Percentiles rank a stretch among this genome's conserved stretches.
Evolutionary conservation across 1,140 invertebrate genomes (phyloP).

Genomic region (Elysia chlorotica): DNA sequence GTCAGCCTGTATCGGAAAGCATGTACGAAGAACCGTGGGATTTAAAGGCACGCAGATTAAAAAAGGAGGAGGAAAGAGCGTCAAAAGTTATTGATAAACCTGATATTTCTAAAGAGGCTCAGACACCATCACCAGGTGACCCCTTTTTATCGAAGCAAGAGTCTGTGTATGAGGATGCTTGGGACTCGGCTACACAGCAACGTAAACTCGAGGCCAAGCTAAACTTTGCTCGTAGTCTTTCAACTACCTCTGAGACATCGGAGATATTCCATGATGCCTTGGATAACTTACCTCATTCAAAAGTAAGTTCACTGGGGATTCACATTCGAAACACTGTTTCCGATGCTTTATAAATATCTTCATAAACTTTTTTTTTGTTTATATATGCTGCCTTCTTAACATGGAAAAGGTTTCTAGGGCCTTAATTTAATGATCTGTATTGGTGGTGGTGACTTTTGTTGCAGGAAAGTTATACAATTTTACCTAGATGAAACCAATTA

Average conservation of each 20-base stretch:
- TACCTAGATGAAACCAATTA: too few species aligned
- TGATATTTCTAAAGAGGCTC: too few species aligned
- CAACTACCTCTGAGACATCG: constrained; percentile 3
- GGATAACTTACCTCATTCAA: constrained; percentile 4
- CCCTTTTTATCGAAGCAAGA: too few species aligned
- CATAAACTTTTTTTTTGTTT: background rate
- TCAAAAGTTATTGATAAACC: too few species aligned
- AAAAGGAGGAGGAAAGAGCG: constrained; percentile 9
- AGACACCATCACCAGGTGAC: too few species aligned
- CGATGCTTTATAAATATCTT: too few species aligned
- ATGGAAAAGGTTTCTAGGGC: too few species aligned
- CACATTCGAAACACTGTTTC: too few species aligned
- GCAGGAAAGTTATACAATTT: too few species aligned
- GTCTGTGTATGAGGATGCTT: constrained; percentile 9
- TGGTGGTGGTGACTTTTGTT: too few species aligned
- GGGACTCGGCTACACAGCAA: background rate
- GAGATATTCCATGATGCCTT: constrained; percentile 20
- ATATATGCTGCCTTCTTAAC: too few species aligned
- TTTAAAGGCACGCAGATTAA: constrained; percentile 19
- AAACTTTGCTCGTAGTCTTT: constrained; percentile 4
- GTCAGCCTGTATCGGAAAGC: background rate
- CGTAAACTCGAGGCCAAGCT: background rate
- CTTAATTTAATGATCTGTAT: too few species aligned
- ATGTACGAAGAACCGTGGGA: constrained; percentile 21
- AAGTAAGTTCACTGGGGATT: constrained; percentile 1